Conservation (phyloP, 2,797 vertebrate species). For the Botia kubotai region DNA sequence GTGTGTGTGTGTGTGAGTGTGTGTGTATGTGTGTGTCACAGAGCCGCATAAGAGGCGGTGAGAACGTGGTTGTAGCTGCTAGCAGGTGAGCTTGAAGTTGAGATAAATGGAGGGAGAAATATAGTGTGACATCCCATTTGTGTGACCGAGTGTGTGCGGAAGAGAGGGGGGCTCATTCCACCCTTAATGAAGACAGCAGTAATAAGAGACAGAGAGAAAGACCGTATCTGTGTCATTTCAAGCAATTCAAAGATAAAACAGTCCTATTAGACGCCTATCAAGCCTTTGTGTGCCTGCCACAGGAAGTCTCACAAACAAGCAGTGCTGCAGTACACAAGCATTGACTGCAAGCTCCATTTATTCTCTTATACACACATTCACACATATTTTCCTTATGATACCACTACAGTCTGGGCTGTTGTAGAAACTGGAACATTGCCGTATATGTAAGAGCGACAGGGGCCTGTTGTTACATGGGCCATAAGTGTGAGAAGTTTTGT, state of each 20-base stretch:
- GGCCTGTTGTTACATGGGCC: too few relatives aligned
- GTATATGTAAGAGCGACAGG: too few relatives aligned
- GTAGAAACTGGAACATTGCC: background rate
- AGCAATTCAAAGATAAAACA: conserved; percentile 20
- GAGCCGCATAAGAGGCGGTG: conserved; percentile 2
- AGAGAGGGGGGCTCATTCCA: conserved; percentile 3
- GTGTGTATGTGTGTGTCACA: background rate
- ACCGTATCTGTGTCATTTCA: conserved; percentile 22
- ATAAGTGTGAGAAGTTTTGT: too few relatives aligned
- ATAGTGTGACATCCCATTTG: conserved; percentile 43
- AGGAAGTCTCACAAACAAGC: conserved; percentile 11
- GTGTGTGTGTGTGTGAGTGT: background rate
- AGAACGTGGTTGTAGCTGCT: conserved; percentile 9
- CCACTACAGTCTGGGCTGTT: background rate
- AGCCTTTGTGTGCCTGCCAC: background rate
- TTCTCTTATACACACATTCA: background rate
- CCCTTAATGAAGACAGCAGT: conserved; percentile 42
- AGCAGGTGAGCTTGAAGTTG: conserved; percentile 39
- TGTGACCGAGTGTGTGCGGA: conserved; percentile 10
- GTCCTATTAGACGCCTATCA: conserved; percentile 1
- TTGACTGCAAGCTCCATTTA: background rate
- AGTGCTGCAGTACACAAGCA: background rate
- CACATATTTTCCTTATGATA: background rate
- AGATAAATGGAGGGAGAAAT: conserved; percentile 49
- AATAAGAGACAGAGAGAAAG: conserved; percentile 33